These are phyloP conservation scores for Drosophila simulans DNA, from an alignment of 1,140 invertebrate species.

Conservation along the genomic window DNA sequence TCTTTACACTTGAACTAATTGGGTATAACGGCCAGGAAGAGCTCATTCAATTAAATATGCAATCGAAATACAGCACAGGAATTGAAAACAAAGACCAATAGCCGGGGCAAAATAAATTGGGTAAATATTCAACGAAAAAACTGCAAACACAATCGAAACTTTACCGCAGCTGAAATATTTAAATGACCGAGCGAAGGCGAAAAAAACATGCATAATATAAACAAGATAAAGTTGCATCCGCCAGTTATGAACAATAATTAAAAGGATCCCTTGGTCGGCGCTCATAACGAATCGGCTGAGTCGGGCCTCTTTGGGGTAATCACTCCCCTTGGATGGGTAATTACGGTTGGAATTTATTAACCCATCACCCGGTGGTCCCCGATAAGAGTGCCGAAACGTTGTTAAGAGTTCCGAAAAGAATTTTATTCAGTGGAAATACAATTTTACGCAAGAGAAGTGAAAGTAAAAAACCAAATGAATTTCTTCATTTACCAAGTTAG, in stretches of 20 bases:
- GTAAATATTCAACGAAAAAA: conserved; percentile 64
- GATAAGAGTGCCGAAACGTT: conserved; percentile 7
- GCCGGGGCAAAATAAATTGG: conserved; percentile 59
- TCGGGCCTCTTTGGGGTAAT: conserved; percentile 33
- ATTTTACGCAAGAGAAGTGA: not conserved
- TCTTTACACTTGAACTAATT: conserved; percentile 19
- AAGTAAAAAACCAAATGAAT: not conserved
- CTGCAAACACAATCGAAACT: conserved; percentile 71
- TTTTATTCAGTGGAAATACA: conserved; percentile 1
- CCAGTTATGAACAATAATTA: conserved; percentile 80
- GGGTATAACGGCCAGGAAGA: conserved; percentile 3
- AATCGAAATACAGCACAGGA: conserved; percentile 52
- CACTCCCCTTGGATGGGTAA: conserved; percentile 27
- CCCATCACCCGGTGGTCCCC: conserved; percentile 30
- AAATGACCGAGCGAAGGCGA: conserved; percentile 30
- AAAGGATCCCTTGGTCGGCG: conserved; percentile 62
- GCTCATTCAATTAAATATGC: conserved; percentile 73
- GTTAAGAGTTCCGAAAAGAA: not conserved
- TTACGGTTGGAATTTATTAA: conserved; percentile 71
- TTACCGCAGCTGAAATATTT: conserved; percentile 66
- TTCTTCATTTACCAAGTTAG: not conserved
- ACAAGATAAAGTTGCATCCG: conserved; percentile 65
- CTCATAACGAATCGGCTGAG: conserved; percentile 37
- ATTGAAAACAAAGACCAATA: conserved; percentile 61
- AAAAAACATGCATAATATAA: conserved; percentile 38